A percentile compares a stretch with the other conserved stretches of the same genome.
These are phyloP conservation scores for Rhyacichthys aspro DNA, from an alignment of 2,797 vertebrate genomes.

Conservation along the genomic window DNA sequence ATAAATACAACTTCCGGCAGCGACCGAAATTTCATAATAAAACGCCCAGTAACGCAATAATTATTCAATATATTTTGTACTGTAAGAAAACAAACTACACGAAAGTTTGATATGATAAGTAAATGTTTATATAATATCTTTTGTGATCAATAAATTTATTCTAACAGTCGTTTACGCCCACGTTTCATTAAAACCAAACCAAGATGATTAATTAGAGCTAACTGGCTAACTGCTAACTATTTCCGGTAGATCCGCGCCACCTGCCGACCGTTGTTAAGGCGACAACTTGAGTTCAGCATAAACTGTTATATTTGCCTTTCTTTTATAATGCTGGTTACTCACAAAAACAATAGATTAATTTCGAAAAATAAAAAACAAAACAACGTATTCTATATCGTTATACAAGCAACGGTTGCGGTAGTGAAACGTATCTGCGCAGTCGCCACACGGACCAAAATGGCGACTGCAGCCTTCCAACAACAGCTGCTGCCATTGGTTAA, in stretches of 20 bases:
- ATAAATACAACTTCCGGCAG: constrained; percentile 24
- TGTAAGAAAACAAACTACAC: background rate
- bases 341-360: fast-evolving
- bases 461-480: constrained; percentile 48
- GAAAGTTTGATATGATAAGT: no score
- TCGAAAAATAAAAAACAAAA: background rate
- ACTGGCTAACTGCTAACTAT: constrained; percentile 6
- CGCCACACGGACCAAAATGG: constrained; percentile 66
- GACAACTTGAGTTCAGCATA: background rate
- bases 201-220: background rate
- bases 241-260: constrained; percentile 50
- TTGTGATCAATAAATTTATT: no score
- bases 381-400: background rate
- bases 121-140: no score
- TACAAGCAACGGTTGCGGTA: background rate
- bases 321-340: fast-evolving
- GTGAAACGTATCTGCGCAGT: constrained; percentile 17
- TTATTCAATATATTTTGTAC: background rate
- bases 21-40: constrained; percentile 48
- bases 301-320: background rate
- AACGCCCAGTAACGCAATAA: fast-evolving
- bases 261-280: constrained; percentile 8
- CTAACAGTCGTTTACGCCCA: no score
- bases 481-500: constrained; percentile 53
- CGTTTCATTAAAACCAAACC: background rate